Evolutionary conservation across 2,888 invertebrate species (phyloP).

Genomic region (Lysandra bellargus): DNA sequence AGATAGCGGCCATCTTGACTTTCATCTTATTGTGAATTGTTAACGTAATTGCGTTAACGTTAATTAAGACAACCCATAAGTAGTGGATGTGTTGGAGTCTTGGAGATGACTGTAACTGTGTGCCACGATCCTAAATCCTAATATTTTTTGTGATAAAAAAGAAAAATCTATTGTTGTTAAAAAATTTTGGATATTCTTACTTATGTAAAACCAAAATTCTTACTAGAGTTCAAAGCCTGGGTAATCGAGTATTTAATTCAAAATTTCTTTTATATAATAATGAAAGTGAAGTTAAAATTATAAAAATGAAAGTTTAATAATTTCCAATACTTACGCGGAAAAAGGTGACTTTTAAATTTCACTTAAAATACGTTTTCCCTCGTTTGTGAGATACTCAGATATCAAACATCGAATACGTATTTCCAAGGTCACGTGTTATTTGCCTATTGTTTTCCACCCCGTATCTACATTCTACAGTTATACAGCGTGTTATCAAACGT

Average conservation of each 20-base stretch:
- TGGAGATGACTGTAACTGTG: neutral
- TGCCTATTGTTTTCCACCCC: neutral
- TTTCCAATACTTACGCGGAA: no score
- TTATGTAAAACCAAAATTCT: no score
- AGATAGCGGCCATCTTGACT: constrained; percentile 49
- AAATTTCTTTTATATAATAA: no score
- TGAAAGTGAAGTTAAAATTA: no score
- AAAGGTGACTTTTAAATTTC: no score
- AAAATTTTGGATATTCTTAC: no score
- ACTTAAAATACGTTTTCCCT: neutral
- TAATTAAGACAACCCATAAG: neutral
- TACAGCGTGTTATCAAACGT: constrained; percentile 68
- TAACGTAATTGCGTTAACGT: constrained; percentile 32
- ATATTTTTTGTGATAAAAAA: neutral
- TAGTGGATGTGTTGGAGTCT: neutral
- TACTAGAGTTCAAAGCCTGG: no score
- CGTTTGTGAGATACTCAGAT: neutral
- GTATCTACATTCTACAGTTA: constrained; percentile 42
- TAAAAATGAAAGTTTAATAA: no score
- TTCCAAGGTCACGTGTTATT: neutral
- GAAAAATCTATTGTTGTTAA: no score
- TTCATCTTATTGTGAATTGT: constrained; percentile 40
- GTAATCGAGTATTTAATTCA: no score
- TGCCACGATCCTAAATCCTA: neutral
- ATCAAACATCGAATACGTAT: neutral